phyloP scores from a whole-genome alignment of 2,113 vertebrate genomes.

The Diphyllodes magnificus region DNA sequence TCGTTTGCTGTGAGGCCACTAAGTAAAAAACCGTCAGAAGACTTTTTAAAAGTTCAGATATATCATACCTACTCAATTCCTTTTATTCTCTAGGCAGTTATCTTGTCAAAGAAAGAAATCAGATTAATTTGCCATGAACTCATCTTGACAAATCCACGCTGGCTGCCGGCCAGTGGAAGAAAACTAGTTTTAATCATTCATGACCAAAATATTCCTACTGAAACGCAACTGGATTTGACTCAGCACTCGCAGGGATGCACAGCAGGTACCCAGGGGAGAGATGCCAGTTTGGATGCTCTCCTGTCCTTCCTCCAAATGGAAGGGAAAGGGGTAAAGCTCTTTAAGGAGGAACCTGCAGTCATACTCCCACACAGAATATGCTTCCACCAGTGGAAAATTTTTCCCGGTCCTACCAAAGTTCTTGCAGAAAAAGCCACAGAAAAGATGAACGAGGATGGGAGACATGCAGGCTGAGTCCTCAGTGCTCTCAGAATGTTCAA shows the following conservation, averaged over 20 bases:
- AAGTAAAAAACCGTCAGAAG: not conserved
- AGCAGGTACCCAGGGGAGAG: not conserved
- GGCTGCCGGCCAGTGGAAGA: constrained; percentile 10
- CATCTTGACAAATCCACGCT: not conserved
- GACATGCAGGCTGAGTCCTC: fast-evolving
- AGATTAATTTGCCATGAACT: constrained; percentile 29
- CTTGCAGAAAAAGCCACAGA: not conserved
- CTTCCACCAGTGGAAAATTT: not conserved
- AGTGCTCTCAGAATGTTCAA: not conserved
- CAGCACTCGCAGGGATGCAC: not conserved
- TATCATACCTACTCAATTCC: not conserved
- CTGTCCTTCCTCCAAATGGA: not conserved
- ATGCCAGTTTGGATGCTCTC: not conserved
- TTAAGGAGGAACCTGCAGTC: not conserved
- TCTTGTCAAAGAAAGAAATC: constrained; percentile 16
- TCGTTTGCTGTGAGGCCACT: not conserved
- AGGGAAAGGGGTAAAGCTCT: not conserved
- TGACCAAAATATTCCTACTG: not conserved
- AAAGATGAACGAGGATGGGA: not conserved
- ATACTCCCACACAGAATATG: fast-evolving
- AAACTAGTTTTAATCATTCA: constrained; percentile 10
- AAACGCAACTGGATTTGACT: not conserved
- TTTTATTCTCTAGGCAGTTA: constrained; percentile 9
- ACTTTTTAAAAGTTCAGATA: not conserved
- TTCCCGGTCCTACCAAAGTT: not conserved